These are phyloP conservation scores for Tetramorium parvispinum DNA, from an alignment of 1,140 invertebrate species.

Conservation along the genomic window DNA sequence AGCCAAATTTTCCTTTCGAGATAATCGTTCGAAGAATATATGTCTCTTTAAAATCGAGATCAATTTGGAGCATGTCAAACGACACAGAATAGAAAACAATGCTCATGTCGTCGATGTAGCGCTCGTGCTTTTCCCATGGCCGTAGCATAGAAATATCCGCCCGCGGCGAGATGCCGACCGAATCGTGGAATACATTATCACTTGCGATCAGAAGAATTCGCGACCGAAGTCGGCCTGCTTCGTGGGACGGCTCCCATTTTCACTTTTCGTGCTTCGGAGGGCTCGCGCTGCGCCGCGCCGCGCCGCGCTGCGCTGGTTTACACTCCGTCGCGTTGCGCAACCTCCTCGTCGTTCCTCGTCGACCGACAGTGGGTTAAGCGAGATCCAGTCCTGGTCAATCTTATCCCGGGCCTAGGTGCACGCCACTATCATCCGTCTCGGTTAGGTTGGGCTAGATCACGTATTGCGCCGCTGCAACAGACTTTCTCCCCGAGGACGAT, in stretches of 20 bases:
- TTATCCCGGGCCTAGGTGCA: constrained; percentile 71
- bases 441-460: constrained; percentile 78
- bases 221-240: constrained; percentile 50
- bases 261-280: constrained; percentile 75
- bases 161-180: constrained; percentile 21
- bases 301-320: constrained; percentile 65
- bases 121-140: constrained; percentile 27
- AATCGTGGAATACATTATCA: constrained; percentile 66
- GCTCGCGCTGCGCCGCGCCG: not conserved
- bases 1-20: not conserved
- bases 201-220: not conserved
- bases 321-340: constrained; percentile 71
- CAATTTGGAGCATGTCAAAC: not conserved
- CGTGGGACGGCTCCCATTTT: constrained; percentile 69
- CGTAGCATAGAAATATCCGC: not conserved
- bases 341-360: constrained; percentile 60
- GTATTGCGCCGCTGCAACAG: constrained; percentile 79
- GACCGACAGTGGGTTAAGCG: constrained; percentile 72
- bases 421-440: constrained; percentile 62
- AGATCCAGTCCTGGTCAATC: constrained; percentile 79
- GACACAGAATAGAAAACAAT: not conserved
- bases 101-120: not conserved
- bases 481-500: constrained; percentile 85
- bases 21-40: not conserved
- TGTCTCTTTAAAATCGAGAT: not conserved